Evolutionary conservation across 30 jellyfish, hydroid and myxozoan genomes (phyloP).

Genomic region (Mastigias papua): DNA sequence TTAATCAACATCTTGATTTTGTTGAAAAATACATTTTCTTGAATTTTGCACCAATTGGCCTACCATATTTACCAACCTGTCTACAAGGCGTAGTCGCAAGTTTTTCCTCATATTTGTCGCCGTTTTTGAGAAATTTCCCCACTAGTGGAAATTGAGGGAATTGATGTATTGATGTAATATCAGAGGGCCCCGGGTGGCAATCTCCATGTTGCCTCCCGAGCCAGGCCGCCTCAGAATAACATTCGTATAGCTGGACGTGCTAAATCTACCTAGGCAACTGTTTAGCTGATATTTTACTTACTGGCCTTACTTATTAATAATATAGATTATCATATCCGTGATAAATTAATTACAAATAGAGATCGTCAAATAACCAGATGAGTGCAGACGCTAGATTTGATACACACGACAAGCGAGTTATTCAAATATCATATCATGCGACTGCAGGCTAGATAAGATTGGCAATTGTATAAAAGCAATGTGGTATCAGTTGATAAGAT

Average conservation of each 20-base stretch:
- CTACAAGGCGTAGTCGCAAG: no score
- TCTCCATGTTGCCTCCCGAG: no score
- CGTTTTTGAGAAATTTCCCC: no score
- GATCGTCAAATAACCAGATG: not conserved
- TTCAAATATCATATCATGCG: not conserved
- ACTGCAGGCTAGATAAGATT: not conserved
- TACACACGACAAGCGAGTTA: not conserved
- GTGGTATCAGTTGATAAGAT: conserved; percentile 7
- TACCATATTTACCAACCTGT: no score
- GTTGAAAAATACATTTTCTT: no score
- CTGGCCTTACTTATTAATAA: not conserved
- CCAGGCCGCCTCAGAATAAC: no score
- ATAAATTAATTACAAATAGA: not conserved
- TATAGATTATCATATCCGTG: not conserved
- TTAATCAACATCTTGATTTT: no score
- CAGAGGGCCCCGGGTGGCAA: no score
- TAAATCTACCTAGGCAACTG: not conserved
- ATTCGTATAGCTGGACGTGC: not conserved
- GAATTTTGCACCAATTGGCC: no score
- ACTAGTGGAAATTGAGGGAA: no score
- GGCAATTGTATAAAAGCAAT: not conserved
- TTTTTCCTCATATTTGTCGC: no score
- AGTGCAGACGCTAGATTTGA: not conserved
- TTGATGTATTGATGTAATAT: no score
- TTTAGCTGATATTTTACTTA: not conserved